Evolutionary conservation across 2,888 invertebrate species (phyloP).

Genomic region (Drosophila birchii): DNA sequence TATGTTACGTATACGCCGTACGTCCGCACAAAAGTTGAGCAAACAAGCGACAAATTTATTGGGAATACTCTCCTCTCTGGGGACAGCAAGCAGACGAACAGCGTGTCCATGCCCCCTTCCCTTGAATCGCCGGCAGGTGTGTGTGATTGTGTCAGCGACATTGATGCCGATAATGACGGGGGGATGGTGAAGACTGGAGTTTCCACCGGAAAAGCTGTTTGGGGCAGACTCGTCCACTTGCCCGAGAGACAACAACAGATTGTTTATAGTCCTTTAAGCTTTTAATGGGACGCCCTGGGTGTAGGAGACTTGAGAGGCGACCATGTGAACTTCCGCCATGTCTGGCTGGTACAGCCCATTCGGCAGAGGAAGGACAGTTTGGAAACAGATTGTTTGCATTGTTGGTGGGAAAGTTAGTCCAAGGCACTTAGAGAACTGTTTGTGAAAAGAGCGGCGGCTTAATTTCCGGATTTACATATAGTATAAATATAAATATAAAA

Average conservation of each 20-base stretch:
- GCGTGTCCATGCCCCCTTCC: constrained; percentile 38
- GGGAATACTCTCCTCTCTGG: constrained; percentile 46
- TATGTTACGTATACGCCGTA: constrained; percentile 66
- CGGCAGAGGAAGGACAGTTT: constrained; percentile 1
- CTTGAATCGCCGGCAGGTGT: constrained; percentile 44
- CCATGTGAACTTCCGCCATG: constrained; percentile 61
- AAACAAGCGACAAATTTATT: constrained; percentile 70
- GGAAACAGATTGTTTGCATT: constrained; percentile 8
- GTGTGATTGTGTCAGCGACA: constrained; percentile 56
- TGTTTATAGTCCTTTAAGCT: constrained; percentile 70
- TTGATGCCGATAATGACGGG: constrained; percentile 66
- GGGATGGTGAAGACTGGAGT: constrained; percentile 26
- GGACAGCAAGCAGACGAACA: constrained; percentile 31
- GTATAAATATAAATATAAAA: not conserved
- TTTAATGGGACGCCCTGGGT: constrained; percentile 52
- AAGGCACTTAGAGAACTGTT: constrained; percentile 11
- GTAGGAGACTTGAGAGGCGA: constrained; percentile 16
- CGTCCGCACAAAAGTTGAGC: constrained; percentile 47
- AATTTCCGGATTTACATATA: constrained; percentile 12
- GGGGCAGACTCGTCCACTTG: constrained; percentile 19
- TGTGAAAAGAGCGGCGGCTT: not conserved
- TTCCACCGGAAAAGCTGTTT: constrained; percentile 40
- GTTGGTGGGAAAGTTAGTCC: not conserved
- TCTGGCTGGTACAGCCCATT: constrained; percentile 7
- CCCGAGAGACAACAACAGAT: constrained; percentile 23